phyloP scores from a whole-genome alignment of 2,113 vertebrate species.

The Gavialis gangeticus region DNA sequence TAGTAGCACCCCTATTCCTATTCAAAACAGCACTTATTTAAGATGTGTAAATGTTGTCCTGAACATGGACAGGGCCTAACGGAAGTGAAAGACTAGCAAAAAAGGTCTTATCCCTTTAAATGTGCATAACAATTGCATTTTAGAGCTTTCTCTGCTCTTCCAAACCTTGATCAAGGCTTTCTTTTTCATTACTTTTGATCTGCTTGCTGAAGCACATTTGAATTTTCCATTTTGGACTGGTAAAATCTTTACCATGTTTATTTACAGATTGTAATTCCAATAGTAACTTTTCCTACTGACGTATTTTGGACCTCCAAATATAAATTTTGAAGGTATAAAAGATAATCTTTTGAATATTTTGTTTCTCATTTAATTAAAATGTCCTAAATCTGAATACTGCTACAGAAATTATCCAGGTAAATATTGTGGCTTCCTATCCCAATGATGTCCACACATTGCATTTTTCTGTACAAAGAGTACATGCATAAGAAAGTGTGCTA shows the following conservation, averaged over 20 bases:
- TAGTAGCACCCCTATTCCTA: not conserved
- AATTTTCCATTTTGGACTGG: not conserved
- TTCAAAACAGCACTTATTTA: not conserved
- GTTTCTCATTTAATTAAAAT: not conserved
- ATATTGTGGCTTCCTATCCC: not conserved
- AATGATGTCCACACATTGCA: not conserved
- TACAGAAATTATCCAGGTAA: not conserved
- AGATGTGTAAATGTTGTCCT: not conserved
- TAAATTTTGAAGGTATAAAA: not conserved
- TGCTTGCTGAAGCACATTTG: not conserved
- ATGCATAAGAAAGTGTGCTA: rapidly evolving
- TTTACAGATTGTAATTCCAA: not conserved
- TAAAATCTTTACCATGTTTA: not conserved
- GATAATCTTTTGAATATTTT: not conserved
- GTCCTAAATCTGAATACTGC: not conserved
- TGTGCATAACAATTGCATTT: not conserved
- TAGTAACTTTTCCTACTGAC: not conserved
- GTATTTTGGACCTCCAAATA: not conserved
- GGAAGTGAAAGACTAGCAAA: not conserved
- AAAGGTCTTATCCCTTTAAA: not conserved
- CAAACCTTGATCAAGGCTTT: not conserved
- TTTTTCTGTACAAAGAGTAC: not conserved
- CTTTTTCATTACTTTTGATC: not conserved
- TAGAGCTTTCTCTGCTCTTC: not conserved
- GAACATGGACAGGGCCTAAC: not conserved